A percentile compares a stretch with the other conserved stretches of the same genome.
phyloP scores from a whole-genome alignment of 2,797 vertebrate species.

The Enteromius trimaculatus region DNA sequence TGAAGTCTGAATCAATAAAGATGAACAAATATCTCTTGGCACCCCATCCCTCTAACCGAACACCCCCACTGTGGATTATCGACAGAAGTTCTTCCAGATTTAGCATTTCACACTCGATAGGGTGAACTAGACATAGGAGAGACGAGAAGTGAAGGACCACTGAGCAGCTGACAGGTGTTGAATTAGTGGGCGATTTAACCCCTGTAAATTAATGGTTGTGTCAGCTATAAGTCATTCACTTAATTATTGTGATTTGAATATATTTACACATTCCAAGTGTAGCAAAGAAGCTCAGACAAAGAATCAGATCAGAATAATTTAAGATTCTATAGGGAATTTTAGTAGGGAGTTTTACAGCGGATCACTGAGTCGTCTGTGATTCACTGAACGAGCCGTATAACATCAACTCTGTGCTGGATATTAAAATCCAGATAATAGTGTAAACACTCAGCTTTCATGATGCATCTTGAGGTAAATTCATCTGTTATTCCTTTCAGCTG shows the following conservation, averaged over 20 bases:
- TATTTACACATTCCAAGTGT: background rate
- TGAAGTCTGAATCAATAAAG: slow-evolving; percentile 38
- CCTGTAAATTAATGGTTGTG: background rate
- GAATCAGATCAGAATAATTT: too few species aligned
- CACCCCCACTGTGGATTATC: slow-evolving; percentile 6
- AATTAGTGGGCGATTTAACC: background rate
- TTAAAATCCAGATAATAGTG: too few species aligned
- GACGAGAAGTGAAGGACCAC: background rate
- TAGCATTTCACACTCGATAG: slow-evolving; percentile 21
- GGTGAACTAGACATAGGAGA: background rate
- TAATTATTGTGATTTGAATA: background rate
- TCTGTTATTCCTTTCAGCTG: too few species aligned
- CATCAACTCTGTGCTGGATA: too few species aligned
- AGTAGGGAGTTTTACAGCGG: too few species aligned
- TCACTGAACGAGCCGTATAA: too few species aligned
- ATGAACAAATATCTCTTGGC: slow-evolving; percentile 27
- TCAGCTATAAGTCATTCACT: background rate
- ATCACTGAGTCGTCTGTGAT: too few species aligned
- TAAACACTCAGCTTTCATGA: too few species aligned
- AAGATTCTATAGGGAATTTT: too few species aligned
- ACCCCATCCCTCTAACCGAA: background rate
- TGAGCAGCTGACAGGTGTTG: background rate
- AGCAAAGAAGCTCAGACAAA: too few species aligned
- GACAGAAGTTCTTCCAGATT: slow-evolving; percentile 5
- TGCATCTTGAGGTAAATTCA: too few species aligned